These are phyloP conservation scores for Capromys pilorides DNA, from an alignment of 2,797 vertebrate genomes.

Conservation along the genomic window DNA sequence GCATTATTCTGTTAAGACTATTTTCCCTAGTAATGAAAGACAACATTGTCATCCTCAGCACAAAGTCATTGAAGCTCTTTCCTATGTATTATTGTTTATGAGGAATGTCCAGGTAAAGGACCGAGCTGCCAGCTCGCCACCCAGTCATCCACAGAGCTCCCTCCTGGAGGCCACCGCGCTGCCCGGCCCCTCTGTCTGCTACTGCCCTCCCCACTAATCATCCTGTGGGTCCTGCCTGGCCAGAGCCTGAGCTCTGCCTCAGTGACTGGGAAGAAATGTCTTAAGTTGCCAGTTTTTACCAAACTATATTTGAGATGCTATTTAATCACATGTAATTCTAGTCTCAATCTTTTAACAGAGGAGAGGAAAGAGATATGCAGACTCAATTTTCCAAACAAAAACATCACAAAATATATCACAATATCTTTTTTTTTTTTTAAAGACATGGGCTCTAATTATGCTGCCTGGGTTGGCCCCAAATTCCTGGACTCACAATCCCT, in stretches of 20 bases:
- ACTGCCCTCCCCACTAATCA: background rate
- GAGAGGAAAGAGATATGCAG: conserved; percentile 3
- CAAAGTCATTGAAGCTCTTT: background rate
- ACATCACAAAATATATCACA: conserved; percentile 9
- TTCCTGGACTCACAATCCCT: background rate
- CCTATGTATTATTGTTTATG: background rate
- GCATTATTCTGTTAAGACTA: conserved; percentile 17
- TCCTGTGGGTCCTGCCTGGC: too few relatives aligned
- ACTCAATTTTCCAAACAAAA: conserved; percentile 41
- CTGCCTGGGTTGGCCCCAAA: background rate
- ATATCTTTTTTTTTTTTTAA: background rate
- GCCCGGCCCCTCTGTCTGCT: too few relatives aligned
- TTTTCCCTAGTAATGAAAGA: conserved; percentile 41
- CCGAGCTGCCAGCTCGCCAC: background rate
- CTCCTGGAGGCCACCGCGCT: too few relatives aligned
- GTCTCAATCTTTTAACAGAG: background rate
- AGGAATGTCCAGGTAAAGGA: background rate
- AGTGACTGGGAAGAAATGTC: background rate
- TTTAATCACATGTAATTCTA: conserved; percentile 39
- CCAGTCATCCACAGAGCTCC: background rate
- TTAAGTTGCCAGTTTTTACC: background rate
- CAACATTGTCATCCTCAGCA: background rate
- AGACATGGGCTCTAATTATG: background rate
- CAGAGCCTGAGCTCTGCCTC: background rate
- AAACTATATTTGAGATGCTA: background rate